Base-by-base conservation (phyloP, 2,888 invertebrate genomes). In the Thalpophila matura region DNA sequence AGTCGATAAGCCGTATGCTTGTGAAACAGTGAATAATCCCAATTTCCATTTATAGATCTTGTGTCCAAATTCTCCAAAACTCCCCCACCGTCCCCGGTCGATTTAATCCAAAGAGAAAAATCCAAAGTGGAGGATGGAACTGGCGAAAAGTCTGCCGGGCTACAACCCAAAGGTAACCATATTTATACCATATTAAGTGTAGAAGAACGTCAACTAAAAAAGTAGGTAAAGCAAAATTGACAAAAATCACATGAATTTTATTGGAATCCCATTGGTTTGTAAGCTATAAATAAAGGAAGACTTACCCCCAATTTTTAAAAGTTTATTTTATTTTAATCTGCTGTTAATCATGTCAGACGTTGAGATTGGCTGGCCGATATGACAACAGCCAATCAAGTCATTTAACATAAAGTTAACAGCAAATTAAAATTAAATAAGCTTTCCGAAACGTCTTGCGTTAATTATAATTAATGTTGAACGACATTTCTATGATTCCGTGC, bases 51-150 rank as follows among this genome's bases (percentile, higher is more conserved):
- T 58, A 47, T 91, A 96, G 96, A 96, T 92, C 90, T 96, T 80
- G 96, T 95, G 66, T 96, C 96, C 57, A 96, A 96, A 84, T 95
- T 96, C 80, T 96, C 96, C 33, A 96, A 96, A 86, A 97, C 97
- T 63, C 97, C 97, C 68, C 97, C 97, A 49, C 97, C 97, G 6
- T 97, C 97, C 77, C 97, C 97, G 35, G 96, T 97, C 56, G 97
- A 97, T 87, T 95, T 97, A 82, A 95, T 93, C 67, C 82, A 91
- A 67, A 93, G 91, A 83, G 95, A 95, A 63, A 95, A 93, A 87
- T 87, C 92, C 71, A 96, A 95, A 86, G 72, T 88, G 61, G 91
- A 91, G 7, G 90, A 93, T 55, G 72, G 81, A 71, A 58, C 85
- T 82, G 86, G 88, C 70, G 95, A 94, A 24, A 94, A 91, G 82